Conservation (phyloP, 2,888 invertebrate genomes). For the Rhingia campestris region DNA sequence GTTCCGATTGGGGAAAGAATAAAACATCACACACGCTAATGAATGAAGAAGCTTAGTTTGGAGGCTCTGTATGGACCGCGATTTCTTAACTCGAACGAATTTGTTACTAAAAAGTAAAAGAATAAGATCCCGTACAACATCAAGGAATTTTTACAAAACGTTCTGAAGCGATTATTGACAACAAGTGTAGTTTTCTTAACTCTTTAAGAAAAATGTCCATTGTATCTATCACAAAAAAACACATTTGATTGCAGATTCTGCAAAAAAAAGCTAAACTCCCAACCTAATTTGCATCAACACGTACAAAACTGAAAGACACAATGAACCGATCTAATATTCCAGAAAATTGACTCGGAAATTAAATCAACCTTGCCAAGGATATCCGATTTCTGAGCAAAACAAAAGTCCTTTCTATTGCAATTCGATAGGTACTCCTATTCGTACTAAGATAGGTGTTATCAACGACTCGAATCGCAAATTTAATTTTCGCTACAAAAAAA, state of each 20-base stretch:
- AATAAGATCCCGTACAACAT: too few species aligned
- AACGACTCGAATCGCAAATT: conserved; percentile 28
- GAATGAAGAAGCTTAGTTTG: too few species aligned
- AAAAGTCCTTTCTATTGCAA: conserved; percentile 31
- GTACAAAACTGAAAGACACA: conserved; percentile 45
- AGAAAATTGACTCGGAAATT: conserved; percentile 54
- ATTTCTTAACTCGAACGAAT: too few species aligned
- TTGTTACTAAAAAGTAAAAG: too few species aligned
- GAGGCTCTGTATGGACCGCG: too few species aligned
- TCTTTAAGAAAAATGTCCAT: too few species aligned
- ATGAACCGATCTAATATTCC: conserved; percentile 28
- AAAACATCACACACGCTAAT: too few species aligned
- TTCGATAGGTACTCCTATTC: conserved; percentile 2
- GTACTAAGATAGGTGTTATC: conserved; percentile 20
- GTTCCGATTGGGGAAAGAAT: too few species aligned
- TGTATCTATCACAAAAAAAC: too few species aligned
- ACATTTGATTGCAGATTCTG: background rate
- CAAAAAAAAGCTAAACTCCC: conserved; percentile 3
- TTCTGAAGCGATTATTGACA: too few species aligned
- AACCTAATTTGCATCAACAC: conserved; percentile 33
- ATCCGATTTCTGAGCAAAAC: conserved; percentile 44
- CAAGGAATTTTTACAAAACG: too few species aligned
- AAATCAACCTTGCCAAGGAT: conserved; percentile 61
- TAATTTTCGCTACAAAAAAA: conserved; percentile 25
- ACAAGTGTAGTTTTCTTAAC: too few species aligned